Evolutionary conservation across 2,797 vertebrate genomes (phyloP), one percentile per base, ranked within the genome.

Genomic region (Acestrorhynchus altus): DNA sequence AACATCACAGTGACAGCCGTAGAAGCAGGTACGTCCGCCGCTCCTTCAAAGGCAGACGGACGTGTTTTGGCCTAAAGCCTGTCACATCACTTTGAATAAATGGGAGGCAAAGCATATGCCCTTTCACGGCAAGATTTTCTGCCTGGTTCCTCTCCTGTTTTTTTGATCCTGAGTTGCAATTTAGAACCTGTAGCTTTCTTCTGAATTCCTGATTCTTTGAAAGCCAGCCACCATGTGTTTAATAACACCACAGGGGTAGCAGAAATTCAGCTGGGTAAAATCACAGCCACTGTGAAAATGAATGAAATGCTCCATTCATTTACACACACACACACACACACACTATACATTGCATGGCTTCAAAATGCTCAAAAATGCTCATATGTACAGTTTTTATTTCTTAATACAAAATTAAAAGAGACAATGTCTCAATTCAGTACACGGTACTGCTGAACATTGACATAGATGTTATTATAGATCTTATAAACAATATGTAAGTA

Each of bases 1-100:
- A 99, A 99, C 86, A 96, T 99, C 92, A 98, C 96, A 0, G 94
- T 99, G 85, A 93, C 94, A 85, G 97, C 96, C 0, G 95, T 95
- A 84, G 97, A 99, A 93, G 95, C 96, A 88, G 97, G 98, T 99
- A 93, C 15, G 46, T 49, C 44, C 52, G 71, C 63, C 57, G 54
- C 61, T 65, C 28, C 28, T 52, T 54, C 47, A 76, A 54, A 71
- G 20, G 52, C 49, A n/a, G 64, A 76, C 74, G 60, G 63, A 78
- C 54, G 35, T 35, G 42, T 46, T 49, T 65, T 60, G 40, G 64
- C 51, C 80, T 70, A 42, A 52, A 54, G 51, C 54, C 52, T 78
- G 35, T 65, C 51, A 42, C 47, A 71, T 82, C 66, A 70, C n/a
- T 70, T 74, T 74, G 24, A 56, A 46, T 64, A 52, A 52, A 64